Percentiles rank a stretch among this genome's conserved stretches.
phyloP scores from a whole-genome alignment of 35 echinoderm and acorn worm species.

The Anneissia japonica region DNA sequence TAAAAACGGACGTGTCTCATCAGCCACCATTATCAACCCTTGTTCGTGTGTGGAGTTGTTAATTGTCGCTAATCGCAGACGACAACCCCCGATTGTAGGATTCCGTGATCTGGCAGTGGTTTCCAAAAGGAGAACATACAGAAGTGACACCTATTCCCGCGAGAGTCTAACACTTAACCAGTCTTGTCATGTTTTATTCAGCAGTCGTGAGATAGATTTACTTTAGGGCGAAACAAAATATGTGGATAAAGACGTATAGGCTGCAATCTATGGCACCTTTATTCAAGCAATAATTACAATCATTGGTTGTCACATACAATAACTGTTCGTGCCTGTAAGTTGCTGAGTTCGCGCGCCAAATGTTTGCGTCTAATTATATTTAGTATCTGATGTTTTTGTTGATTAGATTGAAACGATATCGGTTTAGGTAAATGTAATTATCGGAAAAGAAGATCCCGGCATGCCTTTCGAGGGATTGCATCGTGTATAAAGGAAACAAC shows the following conservation, averaged over 20 bases:
- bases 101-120: not conserved
- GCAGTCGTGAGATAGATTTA: not conserved
- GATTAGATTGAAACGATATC: not conserved
- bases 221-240: not conserved
- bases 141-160: not conserved
- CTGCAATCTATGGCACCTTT: not conserved
- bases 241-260: not conserved
- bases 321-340: not conserved
- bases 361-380: not conserved
- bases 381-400: not conserved
- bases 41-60: not conserved
- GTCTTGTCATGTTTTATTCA: not conserved
- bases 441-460: not conserved
- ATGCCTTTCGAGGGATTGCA: not conserved
- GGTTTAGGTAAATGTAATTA: not conserved
- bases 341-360: not conserved
- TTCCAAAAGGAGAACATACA: not conserved
- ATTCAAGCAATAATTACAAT: not conserved
- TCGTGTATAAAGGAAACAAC: not conserved
- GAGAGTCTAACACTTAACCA: not conserved
- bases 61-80: not conserved
- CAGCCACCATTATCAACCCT: not conserved
- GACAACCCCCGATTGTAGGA: not conserved
- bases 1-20: not conserved
- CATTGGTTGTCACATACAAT: not conserved